Evolutionary conservation across 2,113 vertebrate species (phyloP).

Genomic region (Mionectes macconnelli): DNA sequence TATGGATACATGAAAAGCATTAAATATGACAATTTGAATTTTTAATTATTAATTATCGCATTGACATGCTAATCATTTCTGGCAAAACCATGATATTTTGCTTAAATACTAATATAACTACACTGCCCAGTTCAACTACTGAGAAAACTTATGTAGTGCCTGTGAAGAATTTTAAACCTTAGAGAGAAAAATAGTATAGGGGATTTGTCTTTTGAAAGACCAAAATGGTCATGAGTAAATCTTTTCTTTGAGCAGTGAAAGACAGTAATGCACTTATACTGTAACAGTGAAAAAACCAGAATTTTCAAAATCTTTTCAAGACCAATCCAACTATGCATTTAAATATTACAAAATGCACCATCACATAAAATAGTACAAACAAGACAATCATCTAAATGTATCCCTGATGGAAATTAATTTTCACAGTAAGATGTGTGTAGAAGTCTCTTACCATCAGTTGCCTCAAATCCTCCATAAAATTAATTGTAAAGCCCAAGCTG

Average conservation of each 20-base stretch:
- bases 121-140: background rate
- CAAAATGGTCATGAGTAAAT: background rate
- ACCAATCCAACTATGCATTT: background rate
- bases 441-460: background rate
- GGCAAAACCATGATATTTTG: background rate
- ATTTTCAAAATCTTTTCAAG: background rate
- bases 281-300: background rate
- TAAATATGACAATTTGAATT: background rate
- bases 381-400: background rate
- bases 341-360: background rate
- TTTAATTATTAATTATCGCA: background rate
- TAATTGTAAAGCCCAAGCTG: background rate
- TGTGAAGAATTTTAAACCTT: background rate
- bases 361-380: background rate
- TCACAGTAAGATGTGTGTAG: background rate
- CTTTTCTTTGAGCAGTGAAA: background rate
- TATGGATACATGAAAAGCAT: slow-evolving; percentile 5
- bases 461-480: background rate
- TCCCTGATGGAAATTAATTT: background rate
- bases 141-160: background rate
- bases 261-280: background rate
- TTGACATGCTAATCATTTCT: background rate
- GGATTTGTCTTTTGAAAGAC: background rate
- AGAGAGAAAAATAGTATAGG: background rate
- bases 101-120: background rate